Evolutionary conservation across 1,140 invertebrate species (phyloP).

Genomic region (Drosophila pandora): DNA sequence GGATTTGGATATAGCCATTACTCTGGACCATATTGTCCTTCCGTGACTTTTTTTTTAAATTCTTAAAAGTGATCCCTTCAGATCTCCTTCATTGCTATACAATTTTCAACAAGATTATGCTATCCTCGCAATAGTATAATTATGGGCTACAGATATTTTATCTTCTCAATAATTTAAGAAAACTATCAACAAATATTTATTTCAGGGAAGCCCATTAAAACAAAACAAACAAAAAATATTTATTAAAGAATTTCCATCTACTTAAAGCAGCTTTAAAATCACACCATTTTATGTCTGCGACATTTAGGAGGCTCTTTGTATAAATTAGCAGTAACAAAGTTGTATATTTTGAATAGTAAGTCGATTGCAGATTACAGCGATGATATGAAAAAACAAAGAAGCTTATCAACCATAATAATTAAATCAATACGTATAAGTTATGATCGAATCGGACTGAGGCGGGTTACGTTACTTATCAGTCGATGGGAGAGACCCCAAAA

Average conservation of each 20-base stretch:
- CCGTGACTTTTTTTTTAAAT: no score
- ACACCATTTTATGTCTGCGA: slow-evolving; percentile 4
- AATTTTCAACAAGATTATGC: no score
- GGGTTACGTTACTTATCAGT: slow-evolving; percentile 17
- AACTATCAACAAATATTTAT: background rate
- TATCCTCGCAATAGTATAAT: no score
- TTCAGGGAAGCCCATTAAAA: background rate
- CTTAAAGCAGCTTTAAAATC: background rate
- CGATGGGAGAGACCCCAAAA: slow-evolving; percentile 20
- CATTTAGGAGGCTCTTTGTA: background rate
- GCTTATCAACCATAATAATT: slow-evolving; percentile 47
- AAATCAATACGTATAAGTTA: slow-evolving; percentile 45
- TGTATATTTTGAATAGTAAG: slow-evolving; percentile 35
- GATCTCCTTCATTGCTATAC: no score
- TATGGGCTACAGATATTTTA: background rate
- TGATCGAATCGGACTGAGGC: slow-evolving; percentile 28
- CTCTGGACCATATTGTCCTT: no score
- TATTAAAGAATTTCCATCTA: background rate
- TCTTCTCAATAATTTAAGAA: background rate
- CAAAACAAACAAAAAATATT: background rate
- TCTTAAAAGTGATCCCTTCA: no score
- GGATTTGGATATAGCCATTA: no score
- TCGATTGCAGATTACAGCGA: slow-evolving; percentile 16
- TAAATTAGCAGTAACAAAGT: slow-evolving; percentile 25
- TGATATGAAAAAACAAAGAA: background rate